A percentile compares a stretch with the other conserved stretches of the same genome.
phyloP scores from a whole-genome alignment of 2,797 vertebrate species.

The Poeciliopsis infans region DNA sequence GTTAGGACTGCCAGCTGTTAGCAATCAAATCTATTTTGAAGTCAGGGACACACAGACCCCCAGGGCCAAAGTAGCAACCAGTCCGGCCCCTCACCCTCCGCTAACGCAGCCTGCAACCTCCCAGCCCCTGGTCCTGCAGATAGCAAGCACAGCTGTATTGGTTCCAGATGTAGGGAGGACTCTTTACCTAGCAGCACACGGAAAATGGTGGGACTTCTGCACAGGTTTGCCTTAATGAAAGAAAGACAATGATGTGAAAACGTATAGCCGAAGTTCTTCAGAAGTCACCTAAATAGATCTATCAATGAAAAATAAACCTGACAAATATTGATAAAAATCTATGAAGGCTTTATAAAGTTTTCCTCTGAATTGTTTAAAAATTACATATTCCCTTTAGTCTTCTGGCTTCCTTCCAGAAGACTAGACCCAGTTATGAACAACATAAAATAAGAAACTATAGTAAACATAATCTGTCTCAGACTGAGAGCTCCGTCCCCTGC shows the following conservation, averaged over 20 bases:
- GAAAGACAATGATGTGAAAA: conserved; percentile 45
- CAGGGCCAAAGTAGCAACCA: conserved; percentile 84
- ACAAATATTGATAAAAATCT: not conserved
- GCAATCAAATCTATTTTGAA: conserved; percentile 89
- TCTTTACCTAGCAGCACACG: conserved; percentile 80
- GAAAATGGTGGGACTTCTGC: conserved; percentile 63
- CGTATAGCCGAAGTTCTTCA: not conserved
- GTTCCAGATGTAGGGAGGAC: conserved; percentile 83
- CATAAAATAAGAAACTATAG: not conserved
- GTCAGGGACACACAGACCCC: conserved; percentile 86
- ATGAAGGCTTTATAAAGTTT: too few relatives aligned
- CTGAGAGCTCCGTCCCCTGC: conserved; percentile 31
- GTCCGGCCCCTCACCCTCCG: conserved; percentile 62
- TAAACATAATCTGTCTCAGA: conserved; percentile 8
- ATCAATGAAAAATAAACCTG: not conserved
- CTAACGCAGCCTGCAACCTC: conserved; percentile 64
- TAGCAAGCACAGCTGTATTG: conserved; percentile 79
- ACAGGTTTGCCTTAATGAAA: conserved; percentile 31
- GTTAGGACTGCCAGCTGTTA: conserved; percentile 87
- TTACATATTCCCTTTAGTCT: not conserved
- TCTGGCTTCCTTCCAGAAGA: not conserved
- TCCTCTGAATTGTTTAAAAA: conserved; percentile 2
- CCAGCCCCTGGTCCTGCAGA: conserved; percentile 72
- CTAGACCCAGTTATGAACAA: not conserved
- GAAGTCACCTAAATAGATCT: not conserved